Percentiles rank a stretch among this genome's conserved stretches.
Evolutionary conservation across 2,113 vertebrate species (phyloP).

Genomic region (Antigone vipio): DNA sequence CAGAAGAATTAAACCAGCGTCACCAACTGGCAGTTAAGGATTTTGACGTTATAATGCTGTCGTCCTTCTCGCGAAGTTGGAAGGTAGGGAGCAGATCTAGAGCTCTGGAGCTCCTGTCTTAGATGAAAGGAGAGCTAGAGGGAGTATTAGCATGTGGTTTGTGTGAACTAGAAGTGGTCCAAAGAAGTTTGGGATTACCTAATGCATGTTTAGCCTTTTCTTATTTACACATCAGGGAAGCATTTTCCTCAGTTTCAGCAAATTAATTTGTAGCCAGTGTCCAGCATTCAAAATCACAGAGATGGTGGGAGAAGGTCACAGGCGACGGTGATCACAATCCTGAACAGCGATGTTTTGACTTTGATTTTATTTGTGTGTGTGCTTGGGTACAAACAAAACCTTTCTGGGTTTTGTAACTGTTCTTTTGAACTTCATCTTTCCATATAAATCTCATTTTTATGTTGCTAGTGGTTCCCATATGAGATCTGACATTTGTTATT

Average conservation of each 20-base stretch:
- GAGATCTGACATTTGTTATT: conserved; percentile 57
- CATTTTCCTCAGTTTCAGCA: conserved; percentile 43
- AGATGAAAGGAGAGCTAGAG: not conserved
- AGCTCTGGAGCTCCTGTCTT: not conserved
- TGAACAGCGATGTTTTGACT: conserved; percentile 14
- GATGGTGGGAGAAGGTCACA: not conserved
- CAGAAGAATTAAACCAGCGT: not conserved
- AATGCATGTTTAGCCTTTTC: not conserved
- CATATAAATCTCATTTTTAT: conserved; percentile 60
- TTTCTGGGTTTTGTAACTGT: conserved; percentile 45
- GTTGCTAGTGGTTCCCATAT: conserved; percentile 42
- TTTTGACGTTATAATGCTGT: not conserved
- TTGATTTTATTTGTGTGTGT: conserved; percentile 20
- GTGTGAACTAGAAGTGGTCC: not conserved
- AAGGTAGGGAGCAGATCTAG: not conserved
- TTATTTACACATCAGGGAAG: conserved; percentile 45
- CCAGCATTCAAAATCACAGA: not conserved
- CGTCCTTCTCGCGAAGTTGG: not conserved
- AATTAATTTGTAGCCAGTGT: not conserved
- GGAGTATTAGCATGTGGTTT: not conserved
- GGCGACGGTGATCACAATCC: not conserved
- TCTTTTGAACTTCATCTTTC: conserved; percentile 59
- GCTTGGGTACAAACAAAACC: conserved; percentile 42
- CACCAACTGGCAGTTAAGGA: not conserved
- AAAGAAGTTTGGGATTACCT: conserved; percentile 14